Base-by-base conservation (phyloP, 2,888 invertebrate genomes). In the Leptura quadrifasciata region DNA sequence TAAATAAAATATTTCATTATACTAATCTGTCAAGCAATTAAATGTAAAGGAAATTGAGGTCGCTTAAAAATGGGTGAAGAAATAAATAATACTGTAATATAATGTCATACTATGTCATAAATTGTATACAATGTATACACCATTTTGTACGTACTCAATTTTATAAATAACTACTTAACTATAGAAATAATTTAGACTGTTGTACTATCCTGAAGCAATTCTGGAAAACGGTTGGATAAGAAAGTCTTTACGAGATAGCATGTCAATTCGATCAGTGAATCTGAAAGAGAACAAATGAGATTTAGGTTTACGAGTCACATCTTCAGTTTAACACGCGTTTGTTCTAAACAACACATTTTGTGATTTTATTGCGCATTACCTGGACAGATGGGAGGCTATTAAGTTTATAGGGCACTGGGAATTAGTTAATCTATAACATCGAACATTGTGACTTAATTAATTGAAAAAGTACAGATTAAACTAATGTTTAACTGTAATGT, bases 281-380 rank as follows among this genome's bases (percentile, higher is more conserved):
- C 24, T 58, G 21, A 58, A 58, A 27, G 58, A 24, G 58, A 6
- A 27, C 58, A 24, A 58, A 58, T 21, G 58, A 58, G 58, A 58
- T 58, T 58, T 58, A 58, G 58, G 58, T 58, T 58, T 65, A 65
- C 64, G 39, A 47, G 39, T 65, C 17, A 65, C 47, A n/a, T 65
- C 64, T 20, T 15, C 64, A 65, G 39, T 65, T 65, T 65, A 65
- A 39, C 39, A 39, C 64, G 20, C 64, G 39, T 65, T 65, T 47
- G 64, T 65, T 65, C 47, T 47, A 39, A 65, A 47, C 64, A 47
- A 47, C 47, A 65, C 39, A 65, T 39, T 65, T 65, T 47, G 47
- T 20, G 64, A 65, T 65, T 65, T 65, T 65, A 65, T 65, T 65
- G 64, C 64, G 15, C 47, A 47, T 65, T 65, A 65, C 21, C 47